A percentile compares a stretch with the other conserved stretches of the same genome.
phyloP scores from a whole-genome alignment of 2,113 vertebrate genomes.

The cattle (Bos taurus) region ARS-UCD2.0 NC_037336.1:8955001-8955500 shows the following conservation, averaged over 20 bases:
- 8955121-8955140: not conserved
- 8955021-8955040: not conserved
- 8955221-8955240: not conserved
- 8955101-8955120: not conserved
- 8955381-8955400: not conserved
- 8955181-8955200: not conserved
- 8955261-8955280: not conserved
- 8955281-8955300: not conserved
- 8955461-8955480: accelerated
- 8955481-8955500: not conserved
- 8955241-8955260: not conserved
- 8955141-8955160: not conserved
- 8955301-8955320: not conserved
- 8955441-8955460: not conserved
- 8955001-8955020: not conserved
- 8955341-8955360: not conserved
- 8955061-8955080: not conserved
- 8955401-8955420: not conserved
- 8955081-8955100: not conserved
- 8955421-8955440: not conserved
- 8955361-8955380: not conserved
- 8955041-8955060: not conserved
- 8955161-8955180: not conserved
- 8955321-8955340: not conserved
- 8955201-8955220: not conserved